Evolutionary conservation across 2,888 invertebrate species (phyloP).

Genomic region (Nomada flava): DNA sequence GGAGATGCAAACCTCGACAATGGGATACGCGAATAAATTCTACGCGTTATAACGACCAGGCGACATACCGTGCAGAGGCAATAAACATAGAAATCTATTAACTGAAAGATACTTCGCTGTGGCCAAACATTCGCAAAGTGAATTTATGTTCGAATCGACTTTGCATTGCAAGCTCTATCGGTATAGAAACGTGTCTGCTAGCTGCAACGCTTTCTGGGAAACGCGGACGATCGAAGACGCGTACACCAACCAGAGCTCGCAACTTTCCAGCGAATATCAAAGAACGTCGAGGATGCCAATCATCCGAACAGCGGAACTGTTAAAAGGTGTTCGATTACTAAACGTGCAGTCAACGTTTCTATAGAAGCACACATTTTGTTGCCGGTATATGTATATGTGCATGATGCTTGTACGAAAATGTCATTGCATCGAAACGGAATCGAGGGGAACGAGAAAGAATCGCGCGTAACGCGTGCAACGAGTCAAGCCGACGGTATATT

Average conservation of each 20-base stretch:
- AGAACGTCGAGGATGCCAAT: background rate
- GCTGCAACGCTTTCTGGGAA: background rate
- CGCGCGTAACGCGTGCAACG: background rate
- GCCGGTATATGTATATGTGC: no score
- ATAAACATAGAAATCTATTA: constrained; percentile 56
- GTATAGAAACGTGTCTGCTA: background rate
- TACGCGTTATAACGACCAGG: constrained; percentile 25
- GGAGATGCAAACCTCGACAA: background rate
- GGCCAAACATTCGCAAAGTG: constrained; percentile 17
- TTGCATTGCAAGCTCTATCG: background rate
- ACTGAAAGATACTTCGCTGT: constrained; percentile 17
- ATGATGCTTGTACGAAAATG: no score
- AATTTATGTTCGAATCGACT: constrained; percentile 29
- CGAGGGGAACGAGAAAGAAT: no score
- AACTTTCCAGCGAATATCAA: constrained; percentile 22
- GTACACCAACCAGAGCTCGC: no score
- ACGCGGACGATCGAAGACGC: background rate
- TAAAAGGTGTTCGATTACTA: no score
- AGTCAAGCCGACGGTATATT: no score
- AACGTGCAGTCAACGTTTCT: no score
- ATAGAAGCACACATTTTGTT: no score
- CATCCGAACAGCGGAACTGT: no score
- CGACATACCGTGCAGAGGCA: constrained; percentile 1
- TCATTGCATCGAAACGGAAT: no score
- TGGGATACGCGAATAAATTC: constrained; percentile 23